A percentile compares a stretch with the other conserved stretches of the same genome.
Conservation (phyloP, 2,797 vertebrate species). For the Monodelphis domestica region DNA sequence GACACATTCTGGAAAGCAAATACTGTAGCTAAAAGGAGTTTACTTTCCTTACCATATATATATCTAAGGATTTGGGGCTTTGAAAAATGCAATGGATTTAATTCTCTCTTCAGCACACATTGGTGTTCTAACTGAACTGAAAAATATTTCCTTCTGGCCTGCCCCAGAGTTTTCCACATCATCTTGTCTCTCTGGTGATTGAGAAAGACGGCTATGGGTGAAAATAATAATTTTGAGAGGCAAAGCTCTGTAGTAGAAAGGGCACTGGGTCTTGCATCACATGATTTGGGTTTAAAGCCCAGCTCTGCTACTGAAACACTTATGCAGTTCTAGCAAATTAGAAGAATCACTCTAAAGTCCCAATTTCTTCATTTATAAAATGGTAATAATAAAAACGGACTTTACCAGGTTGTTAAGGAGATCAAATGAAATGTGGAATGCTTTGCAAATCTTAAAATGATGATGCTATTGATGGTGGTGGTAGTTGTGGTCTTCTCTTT, state of each 20-base stretch:
- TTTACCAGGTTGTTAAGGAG: background rate
- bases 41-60: background rate
- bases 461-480: background rate
- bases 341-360: background rate
- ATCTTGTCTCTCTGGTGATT: background rate
- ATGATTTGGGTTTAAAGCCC: background rate
- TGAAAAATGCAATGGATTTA: background rate
- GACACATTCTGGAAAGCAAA: background rate
- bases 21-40: background rate
- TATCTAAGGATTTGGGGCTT: background rate
- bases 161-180: background rate
- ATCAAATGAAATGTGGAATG: background rate
- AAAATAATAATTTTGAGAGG: background rate
- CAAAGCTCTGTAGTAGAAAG: background rate
- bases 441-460: background rate
- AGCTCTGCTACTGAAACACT: background rate
- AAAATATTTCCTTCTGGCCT: background rate
- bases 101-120: background rate
- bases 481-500: background rate
- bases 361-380: background rate
- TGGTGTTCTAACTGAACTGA: background rate
- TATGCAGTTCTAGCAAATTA: background rate
- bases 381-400: background rate
- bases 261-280: background rate
- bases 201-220: background rate